Evolutionary conservation across 2,888 invertebrate species (phyloP).

Genomic region (Lasioglossum oenotherae): DNA sequence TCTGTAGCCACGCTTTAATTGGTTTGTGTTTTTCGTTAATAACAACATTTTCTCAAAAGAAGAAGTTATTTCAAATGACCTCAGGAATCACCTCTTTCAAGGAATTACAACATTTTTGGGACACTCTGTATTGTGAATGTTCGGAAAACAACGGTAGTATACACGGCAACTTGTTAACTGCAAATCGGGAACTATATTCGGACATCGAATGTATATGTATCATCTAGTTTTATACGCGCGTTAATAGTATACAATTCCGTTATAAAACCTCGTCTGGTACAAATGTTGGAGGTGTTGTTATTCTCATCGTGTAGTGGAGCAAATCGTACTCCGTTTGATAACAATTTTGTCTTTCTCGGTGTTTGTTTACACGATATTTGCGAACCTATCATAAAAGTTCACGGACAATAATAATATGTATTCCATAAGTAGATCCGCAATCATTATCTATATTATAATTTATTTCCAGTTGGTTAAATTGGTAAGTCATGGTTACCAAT

Average conservation of each 20-base stretch:
- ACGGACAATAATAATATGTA: not conserved
- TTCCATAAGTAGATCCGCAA: not conserved
- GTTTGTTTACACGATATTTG: slow-evolving; percentile 22
- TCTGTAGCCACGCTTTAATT: too few species aligned
- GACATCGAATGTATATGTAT: slow-evolving; percentile 58
- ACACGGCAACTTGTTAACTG: slow-evolving; percentile 58
- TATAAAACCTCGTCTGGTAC: slow-evolving; percentile 33
- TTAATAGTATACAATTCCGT: slow-evolving; percentile 62
- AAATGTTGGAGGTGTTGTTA: slow-evolving; percentile 27
- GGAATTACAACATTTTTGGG: too few species aligned
- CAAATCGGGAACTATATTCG: slow-evolving; percentile 56
- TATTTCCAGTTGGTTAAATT: not conserved
- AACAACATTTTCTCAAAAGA: too few species aligned
- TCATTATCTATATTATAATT: not conserved
- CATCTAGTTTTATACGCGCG: slow-evolving; percentile 47
- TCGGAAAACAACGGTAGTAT: slow-evolving; percentile 19
- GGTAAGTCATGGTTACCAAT: not conserved
- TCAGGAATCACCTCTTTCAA: too few species aligned
- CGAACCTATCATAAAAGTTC: not conserved
- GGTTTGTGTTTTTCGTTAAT: too few species aligned
- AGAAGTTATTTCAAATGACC: too few species aligned
- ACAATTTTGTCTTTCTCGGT: slow-evolving; percentile 27
- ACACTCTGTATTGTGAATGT: not conserved
- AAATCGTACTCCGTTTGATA: slow-evolving; percentile 32
- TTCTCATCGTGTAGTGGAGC: slow-evolving; percentile 28